Evolutionary conservation across 2,113 vertebrate species (phyloP).

Genomic region (Pachycephala philippinensis): DNA sequence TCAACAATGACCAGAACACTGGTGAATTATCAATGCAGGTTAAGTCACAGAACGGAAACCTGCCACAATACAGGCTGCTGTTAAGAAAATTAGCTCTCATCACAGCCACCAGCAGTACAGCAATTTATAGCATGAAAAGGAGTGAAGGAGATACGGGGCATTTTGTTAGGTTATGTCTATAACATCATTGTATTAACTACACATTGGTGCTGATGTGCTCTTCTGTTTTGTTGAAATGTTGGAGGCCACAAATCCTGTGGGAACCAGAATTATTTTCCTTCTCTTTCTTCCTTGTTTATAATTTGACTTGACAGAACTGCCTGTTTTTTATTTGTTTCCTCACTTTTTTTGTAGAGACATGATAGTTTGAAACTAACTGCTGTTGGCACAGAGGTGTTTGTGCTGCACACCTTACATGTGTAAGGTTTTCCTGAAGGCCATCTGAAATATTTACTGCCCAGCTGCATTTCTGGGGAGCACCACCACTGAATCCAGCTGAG

Average conservation of each 20-base stretch:
- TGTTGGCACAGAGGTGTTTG: neutral
- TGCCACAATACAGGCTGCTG: fast-evolving
- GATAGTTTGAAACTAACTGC: neutral
- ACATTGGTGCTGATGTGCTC: fast-evolving
- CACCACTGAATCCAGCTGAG: neutral
- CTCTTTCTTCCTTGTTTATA: neutral
- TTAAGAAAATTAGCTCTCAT: neutral
- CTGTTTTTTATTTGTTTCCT: neutral
- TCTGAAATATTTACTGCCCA: neutral
- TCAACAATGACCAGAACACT: neutral
- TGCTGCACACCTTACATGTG: fast-evolving
- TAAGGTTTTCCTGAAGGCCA: neutral
- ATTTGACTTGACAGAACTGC: neutral
- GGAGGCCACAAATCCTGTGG: neutral
- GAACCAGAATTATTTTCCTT: neutral
- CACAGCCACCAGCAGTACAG: neutral
- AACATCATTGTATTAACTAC: neutral
- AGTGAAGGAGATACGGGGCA: neutral
- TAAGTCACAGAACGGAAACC: neutral
- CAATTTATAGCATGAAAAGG: neutral
- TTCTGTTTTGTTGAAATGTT: neutral
- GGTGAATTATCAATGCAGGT: neutral
- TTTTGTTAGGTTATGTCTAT: neutral
- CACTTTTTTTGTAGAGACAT: neutral
- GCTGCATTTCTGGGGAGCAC: neutral